A percentile compares a stretch with the other conserved stretches of the same genome.
These are phyloP conservation scores for Pseudococcus longispinus DNA, from an alignment of 2,888 invertebrate genomes.

Conservation along the genomic window DNA sequence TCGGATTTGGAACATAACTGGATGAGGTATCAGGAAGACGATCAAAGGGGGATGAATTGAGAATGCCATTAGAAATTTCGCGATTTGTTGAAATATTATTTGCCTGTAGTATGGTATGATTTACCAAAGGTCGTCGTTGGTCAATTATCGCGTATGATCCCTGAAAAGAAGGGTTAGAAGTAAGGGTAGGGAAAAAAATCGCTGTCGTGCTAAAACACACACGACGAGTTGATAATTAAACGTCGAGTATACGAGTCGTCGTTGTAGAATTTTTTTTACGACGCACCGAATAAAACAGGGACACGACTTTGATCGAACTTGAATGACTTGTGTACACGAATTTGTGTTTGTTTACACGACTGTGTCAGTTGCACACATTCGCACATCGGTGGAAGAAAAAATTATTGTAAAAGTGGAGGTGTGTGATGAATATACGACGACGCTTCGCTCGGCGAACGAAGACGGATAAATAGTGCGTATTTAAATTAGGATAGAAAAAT, in stretches of 20 bases:
- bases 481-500: not conserved
- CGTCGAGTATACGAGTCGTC: not conserved
- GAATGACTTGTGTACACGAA: not conserved
- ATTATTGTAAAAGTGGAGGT: not conserved
- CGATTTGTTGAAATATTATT: not conserved
- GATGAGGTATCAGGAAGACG: not conserved
- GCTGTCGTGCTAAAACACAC: not conserved
- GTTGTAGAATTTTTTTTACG: not conserved
- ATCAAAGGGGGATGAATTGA: not conserved
- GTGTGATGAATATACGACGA: not conserved
- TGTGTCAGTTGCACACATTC: not conserved
- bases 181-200: not conserved
- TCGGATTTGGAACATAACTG: not conserved
- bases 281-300: not conserved
- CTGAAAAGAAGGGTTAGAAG: not conserved
- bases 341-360: not conserved
- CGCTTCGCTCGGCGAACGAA: not conserved
- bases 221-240: not conserved
- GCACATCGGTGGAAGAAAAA: not conserved
- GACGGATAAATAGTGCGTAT: not conserved
- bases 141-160: not conserved
- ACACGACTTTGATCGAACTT: constrained; percentile 5
- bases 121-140: not conserved
- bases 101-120: not conserved
- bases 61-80: not conserved